Conservation (phyloP, 2,113 vertebrate genomes). For the Atlantisia rogersi region DNA sequence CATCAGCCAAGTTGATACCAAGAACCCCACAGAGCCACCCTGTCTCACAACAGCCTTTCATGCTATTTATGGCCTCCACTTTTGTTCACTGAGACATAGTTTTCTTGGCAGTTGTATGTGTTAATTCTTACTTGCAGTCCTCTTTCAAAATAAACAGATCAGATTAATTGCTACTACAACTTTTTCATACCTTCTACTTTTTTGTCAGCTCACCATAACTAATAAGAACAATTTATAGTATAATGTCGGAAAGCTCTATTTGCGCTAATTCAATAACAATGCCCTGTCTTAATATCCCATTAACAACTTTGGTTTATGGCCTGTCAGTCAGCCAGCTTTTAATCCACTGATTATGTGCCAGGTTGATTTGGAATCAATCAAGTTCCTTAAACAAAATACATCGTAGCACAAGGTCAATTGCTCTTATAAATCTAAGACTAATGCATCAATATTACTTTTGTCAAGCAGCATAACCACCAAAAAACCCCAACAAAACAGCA, state of each 20-base stretch:
- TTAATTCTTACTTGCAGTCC: neutral
- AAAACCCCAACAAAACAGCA: neutral
- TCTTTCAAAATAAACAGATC: neutral
- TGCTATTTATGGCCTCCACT: neutral
- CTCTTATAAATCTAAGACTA: neutral
- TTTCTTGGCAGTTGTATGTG: neutral
- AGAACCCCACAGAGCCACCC: rapidly evolving
- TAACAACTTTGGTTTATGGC: neutral
- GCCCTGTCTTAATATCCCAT: neutral
- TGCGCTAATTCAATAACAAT: neutral
- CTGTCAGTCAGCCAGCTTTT: neutral
- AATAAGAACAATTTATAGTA: neutral
- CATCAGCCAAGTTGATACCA: rapidly evolving
- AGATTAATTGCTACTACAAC: neutral
- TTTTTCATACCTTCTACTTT: neutral
- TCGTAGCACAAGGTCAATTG: neutral
- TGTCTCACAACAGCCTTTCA: neutral
- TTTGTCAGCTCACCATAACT: neutral
- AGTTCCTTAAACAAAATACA: slow-evolving; percentile 28
- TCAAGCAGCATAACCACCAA: neutral
- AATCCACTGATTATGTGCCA: neutral
- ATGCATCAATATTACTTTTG: slow-evolving; percentile 1
- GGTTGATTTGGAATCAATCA: neutral
- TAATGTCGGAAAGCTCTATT: neutral
- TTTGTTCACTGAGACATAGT: neutral